A percentile compares a stretch with the other conserved stretches of the same genome.
phyloP scores from a whole-genome alignment of 2,113 vertebrate species.

The Gasterosteus nipponicus region DNA sequence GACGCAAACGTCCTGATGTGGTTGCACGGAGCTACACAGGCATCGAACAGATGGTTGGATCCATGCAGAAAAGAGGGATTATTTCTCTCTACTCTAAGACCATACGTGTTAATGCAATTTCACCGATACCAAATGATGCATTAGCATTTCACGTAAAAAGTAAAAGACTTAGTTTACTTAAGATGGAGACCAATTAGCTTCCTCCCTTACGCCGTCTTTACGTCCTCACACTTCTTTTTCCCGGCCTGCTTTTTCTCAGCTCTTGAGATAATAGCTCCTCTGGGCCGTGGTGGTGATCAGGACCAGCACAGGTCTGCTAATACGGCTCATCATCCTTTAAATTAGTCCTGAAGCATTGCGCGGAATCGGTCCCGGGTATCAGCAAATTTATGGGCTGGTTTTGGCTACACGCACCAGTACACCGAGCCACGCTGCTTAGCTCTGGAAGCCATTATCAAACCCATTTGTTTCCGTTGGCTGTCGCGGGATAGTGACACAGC shows the following conservation, averaged over 20 bases:
- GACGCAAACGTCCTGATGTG: slow-evolving; percentile 25
- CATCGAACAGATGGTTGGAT: slow-evolving; percentile 58
- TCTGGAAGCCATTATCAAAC: slow-evolving; percentile 37
- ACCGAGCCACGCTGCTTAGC: slow-evolving; percentile 39
- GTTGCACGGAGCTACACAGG: slow-evolving; percentile 26
- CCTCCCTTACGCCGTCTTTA: not conserved
- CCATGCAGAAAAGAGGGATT: slow-evolving; percentile 37
- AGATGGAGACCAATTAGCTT: not conserved
- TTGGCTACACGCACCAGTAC: slow-evolving; percentile 52
- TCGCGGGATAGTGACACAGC: slow-evolving; percentile 24
- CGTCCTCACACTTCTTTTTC: not conserved
- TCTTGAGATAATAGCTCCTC: not conserved
- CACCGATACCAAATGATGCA: slow-evolving; percentile 18
- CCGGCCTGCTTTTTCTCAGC: not conserved
- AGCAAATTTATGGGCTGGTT: slow-evolving; percentile 46
- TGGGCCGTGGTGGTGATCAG: slow-evolving; percentile 3
- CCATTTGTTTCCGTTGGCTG: slow-evolving; percentile 32
- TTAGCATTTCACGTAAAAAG: not conserved
- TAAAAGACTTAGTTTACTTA: not conserved
- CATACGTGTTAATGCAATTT: slow-evolving; percentile 10
- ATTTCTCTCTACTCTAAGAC: slow-evolving; percentile 8
- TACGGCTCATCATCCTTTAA: slow-evolving; percentile 57
- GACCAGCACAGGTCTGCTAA: slow-evolving; percentile 4
- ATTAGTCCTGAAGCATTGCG: slow-evolving; percentile 70
- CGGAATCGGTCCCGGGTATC: slow-evolving; percentile 52